phyloP scores from a whole-genome alignment of 2,113 vertebrate genomes.

The Balaenoptera acutorostrata region DNA sequence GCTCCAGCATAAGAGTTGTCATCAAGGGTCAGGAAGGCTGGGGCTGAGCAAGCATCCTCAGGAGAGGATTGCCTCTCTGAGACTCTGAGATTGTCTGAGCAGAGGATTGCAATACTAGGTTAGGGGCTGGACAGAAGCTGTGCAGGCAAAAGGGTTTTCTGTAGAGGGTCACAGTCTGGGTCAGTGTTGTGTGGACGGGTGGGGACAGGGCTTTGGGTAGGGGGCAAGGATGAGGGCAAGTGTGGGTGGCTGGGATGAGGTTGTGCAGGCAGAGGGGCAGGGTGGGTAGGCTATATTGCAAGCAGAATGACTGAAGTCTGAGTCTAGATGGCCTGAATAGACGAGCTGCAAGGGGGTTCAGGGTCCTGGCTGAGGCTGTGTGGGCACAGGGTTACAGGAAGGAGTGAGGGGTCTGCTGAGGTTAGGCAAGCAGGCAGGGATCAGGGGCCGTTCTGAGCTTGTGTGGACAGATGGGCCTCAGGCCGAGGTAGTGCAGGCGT shows the following conservation, averaged over 20 bases:
- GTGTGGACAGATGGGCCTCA: neutral
- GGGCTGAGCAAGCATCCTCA: neutral
- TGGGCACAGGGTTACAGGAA: neutral
- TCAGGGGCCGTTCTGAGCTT: neutral
- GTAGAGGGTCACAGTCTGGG: neutral
- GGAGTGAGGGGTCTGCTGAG: neutral
- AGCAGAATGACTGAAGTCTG: neutral
- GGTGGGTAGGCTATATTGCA: neutral
- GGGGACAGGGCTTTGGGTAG: neutral
- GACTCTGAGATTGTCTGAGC: neutral
- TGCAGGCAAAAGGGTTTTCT: neutral
- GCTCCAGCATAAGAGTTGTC: neutral
- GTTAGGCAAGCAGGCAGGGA: neutral
- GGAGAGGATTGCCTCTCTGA: neutral
- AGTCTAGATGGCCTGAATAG: neutral
- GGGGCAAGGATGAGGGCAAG: neutral
- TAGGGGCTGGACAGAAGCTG: neutral
- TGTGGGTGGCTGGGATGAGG: neutral
- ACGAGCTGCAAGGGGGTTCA: neutral
- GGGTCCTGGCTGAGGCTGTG: neutral
- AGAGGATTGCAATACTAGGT: neutral
- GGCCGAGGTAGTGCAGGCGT: accelerated
- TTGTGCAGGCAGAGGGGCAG: neutral
- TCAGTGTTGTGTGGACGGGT: neutral
- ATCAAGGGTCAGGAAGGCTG: neutral